Evolutionary conservation across 1,140 invertebrate genomes (phyloP), one percentile per base, ranked within the genome.

Genomic region (Drosophila asahinai): DNA sequence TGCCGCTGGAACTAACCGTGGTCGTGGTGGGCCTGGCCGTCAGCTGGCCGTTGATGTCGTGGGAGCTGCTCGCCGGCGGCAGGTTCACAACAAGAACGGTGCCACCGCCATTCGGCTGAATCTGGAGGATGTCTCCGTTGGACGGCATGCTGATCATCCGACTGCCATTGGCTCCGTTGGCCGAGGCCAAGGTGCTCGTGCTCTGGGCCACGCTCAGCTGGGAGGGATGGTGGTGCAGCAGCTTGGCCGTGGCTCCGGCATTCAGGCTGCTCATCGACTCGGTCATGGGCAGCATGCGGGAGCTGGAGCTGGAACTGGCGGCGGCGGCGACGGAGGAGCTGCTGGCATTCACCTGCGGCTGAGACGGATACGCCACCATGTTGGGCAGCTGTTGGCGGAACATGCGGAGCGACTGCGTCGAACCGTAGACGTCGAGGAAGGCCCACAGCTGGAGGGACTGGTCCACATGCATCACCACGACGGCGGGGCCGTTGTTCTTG

Each of bases 361-460:
- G 89, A 3, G 83, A 89, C 8, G 91, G 91, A 75, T 92, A 92
- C 12, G 81, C 83, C 33, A 92, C 86, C 91, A 92, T 92, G 48
- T 92, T 92, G 58, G 91, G 91, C 71, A 92, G 42, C 67, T 90
- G 84, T 71, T 93, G 92, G 55, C 91, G 91, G 36, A 97, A 92
- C 80, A 97, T 94, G 72, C 96, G 95, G 9, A 99, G 96, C 80
- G 97, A 96, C 86, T 97, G 96, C 2, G 98, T 99, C 64, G 97
- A 98, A 1, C 98, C 98, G 87, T 99, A 99, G 1, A 99, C 96
- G 92, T 99, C 98, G 65, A 99, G 97, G 93, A 99, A 99, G 2
- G 97, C 97, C 98, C 98, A 99, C 1, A 99, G 93, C 82, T 96
- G 95, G 15, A 98, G 93, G 0, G 96, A 97, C 80, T 97, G 96